Evolutionary conservation across 2,113 vertebrate genomes (phyloP), one percentile per base, ranked within the genome.

Genomic region (Taxidea taxus): DNA sequence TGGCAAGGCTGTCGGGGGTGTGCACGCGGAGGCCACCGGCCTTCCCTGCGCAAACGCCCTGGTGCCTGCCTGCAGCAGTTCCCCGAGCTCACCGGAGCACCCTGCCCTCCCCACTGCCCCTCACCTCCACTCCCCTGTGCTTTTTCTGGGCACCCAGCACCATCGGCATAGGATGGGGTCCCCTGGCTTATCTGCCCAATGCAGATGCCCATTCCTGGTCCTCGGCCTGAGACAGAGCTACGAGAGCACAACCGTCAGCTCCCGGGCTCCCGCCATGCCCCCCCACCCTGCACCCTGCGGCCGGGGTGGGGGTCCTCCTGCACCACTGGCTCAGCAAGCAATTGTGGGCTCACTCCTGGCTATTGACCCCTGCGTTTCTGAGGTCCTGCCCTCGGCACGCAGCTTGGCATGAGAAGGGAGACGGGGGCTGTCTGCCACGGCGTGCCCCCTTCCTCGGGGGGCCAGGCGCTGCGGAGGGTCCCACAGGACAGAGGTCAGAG

Each of bases 191-290:
- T 91, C 64, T 81, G 68, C 12, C 25, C 27, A 0, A 0, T 4
- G 54, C 23, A n/a, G 37, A 27, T 14, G 0, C 9, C 77, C 4
- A 1, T 3, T 27, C 18, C 6, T 4, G 4, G 4, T 70, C 78
- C 34, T 29, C 27, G 15, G 37, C 58, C 18, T 0, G 0, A 15
- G 3, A 14, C 13, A 23, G n/a, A 31, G 68, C 47, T 13, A 0
- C 0, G 0, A 60, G 39, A 16, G 3, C 29, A 27, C 34, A 23
- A 12, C 29, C 7, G 0, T 31, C 16, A 7, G 1, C 4, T 0
- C n/a, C 54, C 34, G 47, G 11, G 11, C 2, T 4, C 14, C 11
- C 0, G 0, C 39, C 29, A 4, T 0, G 2, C 29, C 27, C 74
- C 74, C 23, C 5, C 29, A 1, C 25, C 47, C 56, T 16, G 37